phyloP scores from a whole-genome alignment of 2,797 vertebrate species.

The Podarcis lilfordi region DNA sequence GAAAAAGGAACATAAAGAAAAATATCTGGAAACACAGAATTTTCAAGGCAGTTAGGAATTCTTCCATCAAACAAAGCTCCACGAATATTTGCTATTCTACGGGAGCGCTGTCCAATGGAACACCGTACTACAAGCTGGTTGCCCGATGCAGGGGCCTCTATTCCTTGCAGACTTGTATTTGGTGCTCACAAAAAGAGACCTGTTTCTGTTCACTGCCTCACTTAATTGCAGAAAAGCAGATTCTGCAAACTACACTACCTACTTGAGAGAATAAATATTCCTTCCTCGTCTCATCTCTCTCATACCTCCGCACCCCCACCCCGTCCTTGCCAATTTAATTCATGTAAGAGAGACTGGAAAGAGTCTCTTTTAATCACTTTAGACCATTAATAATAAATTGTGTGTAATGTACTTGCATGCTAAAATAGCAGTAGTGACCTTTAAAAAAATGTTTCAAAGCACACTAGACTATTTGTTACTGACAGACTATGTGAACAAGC shows the following conservation, averaged over 20 bases:
- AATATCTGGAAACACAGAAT: not conserved
- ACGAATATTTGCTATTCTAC: not conserved
- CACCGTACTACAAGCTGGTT: too few species aligned
- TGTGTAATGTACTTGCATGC: not conserved
- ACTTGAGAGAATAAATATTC: accelerated
- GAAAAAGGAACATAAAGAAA: not conserved
- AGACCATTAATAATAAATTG: constrained; percentile 27
- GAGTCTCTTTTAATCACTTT: constrained; percentile 2
- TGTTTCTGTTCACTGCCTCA: not conserved
- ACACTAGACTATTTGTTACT: constrained; percentile 28
- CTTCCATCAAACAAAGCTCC: not conserved
- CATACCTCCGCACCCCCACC: not conserved
- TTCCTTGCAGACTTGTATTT: not conserved
- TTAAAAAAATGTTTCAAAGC: constrained; percentile 17
- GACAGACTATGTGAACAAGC: constrained; percentile 1
- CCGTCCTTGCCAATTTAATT: not conserved
- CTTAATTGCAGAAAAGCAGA: not conserved
- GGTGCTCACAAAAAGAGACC: not conserved
- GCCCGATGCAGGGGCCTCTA: not conserved
- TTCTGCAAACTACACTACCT: not conserved
- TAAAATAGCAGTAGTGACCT: constrained; percentile 28
- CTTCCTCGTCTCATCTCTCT: accelerated
- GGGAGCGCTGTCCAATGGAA: not conserved
- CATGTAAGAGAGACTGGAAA: not conserved
- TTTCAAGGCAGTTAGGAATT: not conserved